Conservation (phyloP, 2,113 vertebrate genomes). For the Tragelaphus imberbis region DNA sequence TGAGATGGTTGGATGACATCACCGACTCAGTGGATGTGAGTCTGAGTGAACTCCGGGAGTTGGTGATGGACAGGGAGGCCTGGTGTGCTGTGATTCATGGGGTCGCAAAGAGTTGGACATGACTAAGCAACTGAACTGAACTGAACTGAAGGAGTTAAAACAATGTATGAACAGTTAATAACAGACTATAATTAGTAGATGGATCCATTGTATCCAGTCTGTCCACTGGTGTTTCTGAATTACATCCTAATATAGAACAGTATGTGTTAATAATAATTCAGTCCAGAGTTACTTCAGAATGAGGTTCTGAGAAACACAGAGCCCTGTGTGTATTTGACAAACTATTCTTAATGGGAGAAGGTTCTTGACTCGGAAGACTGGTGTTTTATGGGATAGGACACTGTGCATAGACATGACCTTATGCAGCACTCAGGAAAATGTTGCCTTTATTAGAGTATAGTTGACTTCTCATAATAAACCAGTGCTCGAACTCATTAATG, state of each 20-base stretch:
- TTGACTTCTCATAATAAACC: slow-evolving; percentile 34
- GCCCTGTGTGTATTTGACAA: neutral
- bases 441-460: slow-evolving; percentile 22
- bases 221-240: neutral
- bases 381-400: neutral
- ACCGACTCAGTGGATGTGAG: no score
- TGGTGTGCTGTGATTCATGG: no score
- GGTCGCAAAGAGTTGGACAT: no score
- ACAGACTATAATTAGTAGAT: neutral
- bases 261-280: neutral
- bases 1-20: no score
- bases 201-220: neutral
- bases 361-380: neutral
- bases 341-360: neutral
- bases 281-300: neutral
- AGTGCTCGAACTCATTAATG: slow-evolving; percentile 61
- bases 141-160: neutral
- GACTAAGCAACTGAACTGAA: no score
- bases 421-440: neutral
- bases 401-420: neutral
- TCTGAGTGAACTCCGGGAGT: no score
- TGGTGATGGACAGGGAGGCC: no score
- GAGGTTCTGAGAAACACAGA: neutral
- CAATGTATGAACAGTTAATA: neutral
- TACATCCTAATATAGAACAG: neutral